phyloP scores from a whole-genome alignment of 2,113 vertebrate species.

The Cynoglossus semilaevis region DNA sequence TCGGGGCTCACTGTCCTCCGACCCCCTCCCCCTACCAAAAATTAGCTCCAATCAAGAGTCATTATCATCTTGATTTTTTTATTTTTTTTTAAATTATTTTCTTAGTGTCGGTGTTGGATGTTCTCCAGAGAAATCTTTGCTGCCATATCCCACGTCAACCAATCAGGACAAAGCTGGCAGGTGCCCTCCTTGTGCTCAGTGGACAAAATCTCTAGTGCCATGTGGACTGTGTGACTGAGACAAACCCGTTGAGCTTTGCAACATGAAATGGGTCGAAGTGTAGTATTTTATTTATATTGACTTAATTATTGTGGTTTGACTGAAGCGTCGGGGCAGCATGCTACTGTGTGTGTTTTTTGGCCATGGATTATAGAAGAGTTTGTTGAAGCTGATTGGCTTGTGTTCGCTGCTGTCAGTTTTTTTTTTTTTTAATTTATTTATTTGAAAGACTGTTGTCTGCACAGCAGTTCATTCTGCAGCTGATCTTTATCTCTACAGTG shows the following conservation, averaged over 20 bases:
- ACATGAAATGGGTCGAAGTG: conserved; percentile 25
- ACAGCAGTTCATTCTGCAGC: conserved; percentile 34
- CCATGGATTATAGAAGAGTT: conserved; percentile 3
- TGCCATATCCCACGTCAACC: conserved; percentile 45
- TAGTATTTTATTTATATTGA: conserved; percentile 27
- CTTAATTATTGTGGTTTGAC: conserved; percentile 1
- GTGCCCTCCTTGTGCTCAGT: conserved; percentile 26
- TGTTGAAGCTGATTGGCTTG: conserved; percentile 20
- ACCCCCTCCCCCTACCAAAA: too few species aligned
- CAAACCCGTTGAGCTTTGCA: conserved; percentile 35
- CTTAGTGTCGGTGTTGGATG: conserved; percentile 38
- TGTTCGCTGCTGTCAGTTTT: conserved; percentile 43
- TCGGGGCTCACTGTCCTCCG: too few species aligned
- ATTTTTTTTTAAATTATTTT: conserved; percentile 10
- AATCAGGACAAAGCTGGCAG: conserved; percentile 37
- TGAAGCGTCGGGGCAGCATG: conserved; percentile 12
- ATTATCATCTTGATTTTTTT: conserved; percentile 12
- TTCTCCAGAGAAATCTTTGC: conserved; percentile 29
- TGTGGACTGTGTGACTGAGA: conserved; percentile 43
- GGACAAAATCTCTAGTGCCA: conserved; percentile 59
- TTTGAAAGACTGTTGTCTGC: conserved; percentile 43
- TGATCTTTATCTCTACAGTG: conserved; percentile 23
- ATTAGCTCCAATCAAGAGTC: too few species aligned
- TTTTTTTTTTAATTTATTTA: conserved; percentile 18
- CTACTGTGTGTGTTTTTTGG: conserved; percentile 11